These are phyloP conservation scores for Tiliacea citrago DNA, from an alignment of 2,888 invertebrate genomes.

Conservation along the genomic window DNA sequence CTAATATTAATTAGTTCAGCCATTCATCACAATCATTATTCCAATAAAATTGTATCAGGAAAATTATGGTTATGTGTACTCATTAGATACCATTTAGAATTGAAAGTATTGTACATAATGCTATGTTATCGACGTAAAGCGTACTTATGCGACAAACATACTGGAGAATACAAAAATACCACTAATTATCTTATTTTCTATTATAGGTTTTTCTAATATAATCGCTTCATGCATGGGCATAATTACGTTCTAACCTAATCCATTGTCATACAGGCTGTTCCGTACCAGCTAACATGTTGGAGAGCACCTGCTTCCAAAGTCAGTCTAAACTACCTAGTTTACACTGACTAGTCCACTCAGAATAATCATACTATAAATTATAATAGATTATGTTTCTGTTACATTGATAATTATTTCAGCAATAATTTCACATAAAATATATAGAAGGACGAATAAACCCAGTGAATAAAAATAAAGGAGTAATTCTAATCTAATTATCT, in stretches of 20 bases:
- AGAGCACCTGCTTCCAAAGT: not conserved
- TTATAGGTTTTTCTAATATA: not conserved
- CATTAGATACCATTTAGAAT: conserved; percentile 14
- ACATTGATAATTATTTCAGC: not conserved
- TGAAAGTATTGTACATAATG: conserved; percentile 4
- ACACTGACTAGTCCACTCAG: too few relatives aligned
- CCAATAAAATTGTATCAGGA: conserved; percentile 39
- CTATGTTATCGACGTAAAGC: not conserved
- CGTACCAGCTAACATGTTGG: not conserved
- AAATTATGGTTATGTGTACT: conserved; percentile 20
- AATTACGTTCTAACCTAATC: not conserved
- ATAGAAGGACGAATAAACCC: not conserved
- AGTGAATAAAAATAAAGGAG: not conserved
- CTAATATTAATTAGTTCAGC: conserved; percentile 11
- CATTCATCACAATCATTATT: conserved; percentile 39
- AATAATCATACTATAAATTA: not conserved
- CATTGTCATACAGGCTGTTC: not conserved
- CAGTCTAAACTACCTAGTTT: not conserved
- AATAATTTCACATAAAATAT: conserved; percentile 1
- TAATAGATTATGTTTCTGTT: not conserved
- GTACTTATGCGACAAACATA: not conserved
- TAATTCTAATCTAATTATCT: too few relatives aligned
- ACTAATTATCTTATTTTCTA: conserved; percentile 24
- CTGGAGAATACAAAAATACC: not conserved
- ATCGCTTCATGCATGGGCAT: not conserved